Percentiles rank a stretch among this genome's conserved stretches.
These are phyloP conservation scores for Toxotes jaculatrix DNA, from an alignment of 2,113 vertebrate genomes.

Conservation along the genomic window DNA sequence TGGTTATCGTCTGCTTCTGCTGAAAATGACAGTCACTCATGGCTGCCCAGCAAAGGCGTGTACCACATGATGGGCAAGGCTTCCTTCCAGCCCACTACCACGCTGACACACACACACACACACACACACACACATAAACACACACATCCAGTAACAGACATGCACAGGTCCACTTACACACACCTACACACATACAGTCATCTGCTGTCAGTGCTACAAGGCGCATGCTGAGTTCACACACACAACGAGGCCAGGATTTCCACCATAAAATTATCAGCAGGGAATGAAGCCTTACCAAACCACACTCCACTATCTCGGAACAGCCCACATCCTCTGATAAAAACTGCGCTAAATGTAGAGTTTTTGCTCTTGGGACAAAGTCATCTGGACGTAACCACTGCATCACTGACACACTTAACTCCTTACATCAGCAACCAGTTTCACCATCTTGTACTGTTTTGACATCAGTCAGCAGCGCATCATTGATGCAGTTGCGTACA, in stretches of 20 bases:
- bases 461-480: conserved; percentile 59
- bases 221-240: conserved; percentile 67
- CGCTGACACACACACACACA: conserved; percentile 31
- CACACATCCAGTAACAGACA: conserved; percentile 36
- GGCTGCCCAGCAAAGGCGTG: conserved; percentile 59
- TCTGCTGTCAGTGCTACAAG: conserved; percentile 72
- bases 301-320: conserved; percentile 11
- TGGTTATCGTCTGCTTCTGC: conserved; percentile 57
- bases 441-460: conserved; percentile 54
- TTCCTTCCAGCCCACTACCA: conserved; percentile 65
- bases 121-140: conserved; percentile 41
- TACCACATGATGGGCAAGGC: conserved; percentile 72
- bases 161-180: conserved; percentile 39
- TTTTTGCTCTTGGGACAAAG: neutral
- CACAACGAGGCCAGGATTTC: conserved; percentile 65
- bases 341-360: neutral
- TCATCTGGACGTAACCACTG: conserved; percentile 13
- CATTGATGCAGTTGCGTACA: conserved; percentile 49
- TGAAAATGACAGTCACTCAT: conserved; percentile 66
- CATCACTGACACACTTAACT: conserved; percentile 3
- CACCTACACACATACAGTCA: conserved; percentile 65
- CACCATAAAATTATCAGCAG: conserved; percentile 69
- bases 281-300: conserved; percentile 43
- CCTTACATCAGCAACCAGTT: conserved; percentile 23
- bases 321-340: conserved; percentile 37